phyloP scores from a whole-genome alignment of 2,797 vertebrate species.

The Falco naumanni region DNA sequence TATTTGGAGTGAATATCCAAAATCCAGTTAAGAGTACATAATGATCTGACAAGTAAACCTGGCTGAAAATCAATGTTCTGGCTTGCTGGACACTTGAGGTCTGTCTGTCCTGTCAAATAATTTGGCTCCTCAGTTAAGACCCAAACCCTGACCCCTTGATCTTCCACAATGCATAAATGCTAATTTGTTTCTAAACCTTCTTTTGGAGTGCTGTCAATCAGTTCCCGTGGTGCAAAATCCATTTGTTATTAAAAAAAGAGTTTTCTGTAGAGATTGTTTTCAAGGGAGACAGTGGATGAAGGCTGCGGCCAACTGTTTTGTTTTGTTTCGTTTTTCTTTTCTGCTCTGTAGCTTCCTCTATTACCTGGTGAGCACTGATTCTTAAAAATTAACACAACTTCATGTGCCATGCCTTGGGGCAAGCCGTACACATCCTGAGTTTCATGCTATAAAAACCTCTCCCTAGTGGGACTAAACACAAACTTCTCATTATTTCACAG shows the following conservation, averaged over 20 bases:
- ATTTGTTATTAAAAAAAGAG: not conserved
- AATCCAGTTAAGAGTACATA: not conserved
- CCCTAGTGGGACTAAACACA: not conserved
- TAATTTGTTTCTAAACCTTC: not conserved
- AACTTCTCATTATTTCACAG: not conserved
- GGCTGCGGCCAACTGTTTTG: fast-evolving
- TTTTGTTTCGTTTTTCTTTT: not conserved
- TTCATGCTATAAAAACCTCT: not conserved
- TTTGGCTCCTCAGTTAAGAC: not conserved
- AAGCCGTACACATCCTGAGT: not conserved
- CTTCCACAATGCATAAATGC: not conserved
- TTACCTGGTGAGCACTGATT: not conserved
- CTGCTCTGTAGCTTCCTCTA: not conserved
- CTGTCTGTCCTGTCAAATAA: not conserved
- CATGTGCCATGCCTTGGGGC: not conserved
- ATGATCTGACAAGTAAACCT: not conserved
- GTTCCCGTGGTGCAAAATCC: not conserved
- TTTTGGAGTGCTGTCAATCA: not conserved
- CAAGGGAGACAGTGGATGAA: not conserved
- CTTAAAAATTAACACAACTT: not conserved
- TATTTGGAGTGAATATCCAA: not conserved
- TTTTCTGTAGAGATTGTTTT: not conserved
- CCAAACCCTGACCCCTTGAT: not conserved
- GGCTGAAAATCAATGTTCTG: not conserved
- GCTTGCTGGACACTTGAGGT: not conserved